Evolutionary conservation across 2,888 invertebrate species (phyloP).

Genomic region (Lithodes maja): DNA sequence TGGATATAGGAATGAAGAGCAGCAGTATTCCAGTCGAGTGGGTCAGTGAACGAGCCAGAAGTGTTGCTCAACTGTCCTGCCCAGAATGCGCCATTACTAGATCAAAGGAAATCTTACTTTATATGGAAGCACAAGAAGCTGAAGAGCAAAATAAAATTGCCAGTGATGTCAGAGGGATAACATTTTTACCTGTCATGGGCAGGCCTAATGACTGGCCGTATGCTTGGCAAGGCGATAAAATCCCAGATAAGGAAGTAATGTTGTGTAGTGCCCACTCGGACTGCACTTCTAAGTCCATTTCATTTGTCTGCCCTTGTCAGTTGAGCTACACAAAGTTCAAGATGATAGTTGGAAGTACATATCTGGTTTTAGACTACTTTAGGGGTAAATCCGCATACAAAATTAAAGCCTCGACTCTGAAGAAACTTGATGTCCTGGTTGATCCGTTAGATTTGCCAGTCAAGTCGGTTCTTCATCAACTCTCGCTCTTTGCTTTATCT

Average conservation of each 20-base stretch:
- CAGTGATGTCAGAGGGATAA: neutral
- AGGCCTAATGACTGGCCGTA: constrained; percentile 30
- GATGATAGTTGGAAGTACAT: constrained; percentile 13
- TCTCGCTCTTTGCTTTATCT: neutral
- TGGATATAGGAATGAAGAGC: constrained; percentile 20
- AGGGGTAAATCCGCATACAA: neutral
- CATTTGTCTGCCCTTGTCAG: neutral
- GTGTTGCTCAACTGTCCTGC: constrained; percentile 10
- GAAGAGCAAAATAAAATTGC: neutral
- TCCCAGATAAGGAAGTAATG: neutral
- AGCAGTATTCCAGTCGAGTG: constrained; percentile 5
- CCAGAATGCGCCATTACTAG: constrained; percentile 22
- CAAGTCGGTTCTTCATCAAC: neutral
- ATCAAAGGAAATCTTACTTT: constrained; percentile 15
- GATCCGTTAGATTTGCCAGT: constrained; percentile 20
- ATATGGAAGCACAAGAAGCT: neutral
- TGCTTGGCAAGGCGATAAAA: constrained; percentile 7
- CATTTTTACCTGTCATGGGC: constrained; percentile 49
- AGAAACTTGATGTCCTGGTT: constrained; percentile 27
- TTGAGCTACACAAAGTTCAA: constrained; percentile 11
- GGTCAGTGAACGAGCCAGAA: constrained; percentile 34
- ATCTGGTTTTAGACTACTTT: neutral
- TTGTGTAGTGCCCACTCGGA: neutral
- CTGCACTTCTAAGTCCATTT: neutral
- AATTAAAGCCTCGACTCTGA: neutral